These are phyloP conservation scores for Capitulum mitella DNA, from an alignment of 2,888 invertebrate genomes.

Conservation along the genomic window DNA sequence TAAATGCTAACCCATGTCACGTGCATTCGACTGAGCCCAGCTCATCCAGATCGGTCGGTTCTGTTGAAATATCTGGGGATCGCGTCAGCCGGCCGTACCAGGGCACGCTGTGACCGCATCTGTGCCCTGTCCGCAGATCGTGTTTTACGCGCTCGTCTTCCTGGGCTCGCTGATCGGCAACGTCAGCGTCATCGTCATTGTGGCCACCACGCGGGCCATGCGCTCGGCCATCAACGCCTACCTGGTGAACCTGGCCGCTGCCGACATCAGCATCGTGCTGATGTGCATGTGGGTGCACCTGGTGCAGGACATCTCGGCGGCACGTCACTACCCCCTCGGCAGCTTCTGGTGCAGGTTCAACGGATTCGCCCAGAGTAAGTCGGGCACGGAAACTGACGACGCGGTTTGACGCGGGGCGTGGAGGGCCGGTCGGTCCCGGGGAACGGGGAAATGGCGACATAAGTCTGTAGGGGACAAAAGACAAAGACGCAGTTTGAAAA, in stretches of 20 bases:
- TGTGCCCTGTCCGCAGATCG: background rate
- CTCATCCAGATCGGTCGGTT: no score
- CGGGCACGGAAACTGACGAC: no score
- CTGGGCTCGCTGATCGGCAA: conserved; percentile 40
- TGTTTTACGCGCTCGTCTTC: conserved; percentile 38
- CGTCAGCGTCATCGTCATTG: conserved; percentile 39
- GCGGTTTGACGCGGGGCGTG: no score
- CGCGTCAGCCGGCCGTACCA: no score
- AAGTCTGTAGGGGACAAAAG: no score
- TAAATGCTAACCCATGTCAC: no score
- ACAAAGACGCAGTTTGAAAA: no score
- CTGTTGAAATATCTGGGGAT: no score
- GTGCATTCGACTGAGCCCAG: no score
- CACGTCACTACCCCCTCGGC: conserved; percentile 39
- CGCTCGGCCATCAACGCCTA: conserved; percentile 40
- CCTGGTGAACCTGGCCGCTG: conserved; percentile 40
- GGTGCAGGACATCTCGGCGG: conserved; percentile 38
- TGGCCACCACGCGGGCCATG: conserved; percentile 38
- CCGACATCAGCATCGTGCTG: conserved; percentile 40
- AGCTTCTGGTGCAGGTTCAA: conserved; percentile 40
- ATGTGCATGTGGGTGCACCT: conserved; percentile 42
- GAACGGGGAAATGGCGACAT: no score
- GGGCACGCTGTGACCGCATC: no score
- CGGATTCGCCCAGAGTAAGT: conserved; percentile 41
- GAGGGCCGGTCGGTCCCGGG: no score